Percentiles rank a stretch among this genome's conserved stretches.
Evolutionary conservation across 2,888 invertebrate species (phyloP).

Genomic region (Calameuta pallipes): DNA sequence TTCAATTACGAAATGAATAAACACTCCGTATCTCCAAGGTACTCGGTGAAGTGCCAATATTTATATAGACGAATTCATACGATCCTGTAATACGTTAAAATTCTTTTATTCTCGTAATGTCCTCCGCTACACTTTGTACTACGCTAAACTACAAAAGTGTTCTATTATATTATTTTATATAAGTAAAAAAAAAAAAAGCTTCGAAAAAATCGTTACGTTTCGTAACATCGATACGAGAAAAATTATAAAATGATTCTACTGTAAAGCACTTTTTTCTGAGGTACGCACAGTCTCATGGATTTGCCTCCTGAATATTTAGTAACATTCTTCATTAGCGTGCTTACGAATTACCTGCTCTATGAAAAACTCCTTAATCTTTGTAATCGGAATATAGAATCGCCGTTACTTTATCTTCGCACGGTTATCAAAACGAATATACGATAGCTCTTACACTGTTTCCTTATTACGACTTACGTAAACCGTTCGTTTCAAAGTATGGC

Average conservation of each 20-base stretch:
- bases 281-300: not conserved
- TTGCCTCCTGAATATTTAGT: not conserved
- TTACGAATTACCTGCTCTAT: not conserved
- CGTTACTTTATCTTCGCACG: not conserved
- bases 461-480: not conserved
- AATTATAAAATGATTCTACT: not conserved
- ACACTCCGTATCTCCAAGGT: not conserved
- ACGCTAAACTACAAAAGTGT: conserved; percentile 45
- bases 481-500: not conserved
- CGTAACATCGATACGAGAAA: not conserved
- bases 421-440: not conserved
- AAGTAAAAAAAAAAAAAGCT: conserved; percentile 36
- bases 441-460: not conserved
- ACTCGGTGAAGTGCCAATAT: not conserved
- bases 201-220: conserved; percentile 24
- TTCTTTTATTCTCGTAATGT: conserved; percentile 42
- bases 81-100: conserved; percentile 10
- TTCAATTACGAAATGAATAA: not conserved
- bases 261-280: not conserved
- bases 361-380: not conserved
- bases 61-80: not conserved
- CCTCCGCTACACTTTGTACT: conserved; percentile 49
- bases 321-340: not conserved
- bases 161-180: conserved; percentile 43
- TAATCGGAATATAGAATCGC: not conserved